These are phyloP conservation scores for Spondyliosoma cantharus DNA, from an alignment of 2,797 vertebrate genomes.

Conservation along the genomic window DNA sequence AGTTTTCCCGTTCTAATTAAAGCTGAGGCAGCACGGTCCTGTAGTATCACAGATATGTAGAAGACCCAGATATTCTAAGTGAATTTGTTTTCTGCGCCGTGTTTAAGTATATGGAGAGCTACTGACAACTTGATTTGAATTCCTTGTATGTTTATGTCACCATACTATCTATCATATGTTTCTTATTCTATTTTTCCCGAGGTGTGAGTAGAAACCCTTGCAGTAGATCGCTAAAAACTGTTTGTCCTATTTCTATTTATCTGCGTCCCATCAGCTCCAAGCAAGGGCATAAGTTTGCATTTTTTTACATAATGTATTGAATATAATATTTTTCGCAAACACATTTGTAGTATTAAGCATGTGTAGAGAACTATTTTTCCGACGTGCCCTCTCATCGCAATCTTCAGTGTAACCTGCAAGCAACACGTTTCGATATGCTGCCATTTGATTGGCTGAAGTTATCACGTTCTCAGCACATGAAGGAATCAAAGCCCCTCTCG, in stretches of 20 bases:
- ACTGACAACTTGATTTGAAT: slow-evolving; percentile 3
- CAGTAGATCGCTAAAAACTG: background rate
- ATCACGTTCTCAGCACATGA: too few species aligned
- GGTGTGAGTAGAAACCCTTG: background rate
- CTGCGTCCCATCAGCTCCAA: background rate
- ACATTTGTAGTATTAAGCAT: too few species aligned
- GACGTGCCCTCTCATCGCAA: too few species aligned
- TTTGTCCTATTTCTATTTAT: background rate
- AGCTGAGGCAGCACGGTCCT: background rate
- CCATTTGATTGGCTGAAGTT: too few species aligned
- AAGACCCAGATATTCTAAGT: background rate
- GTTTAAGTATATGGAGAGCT: background rate
- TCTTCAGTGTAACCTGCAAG: too few species aligned
- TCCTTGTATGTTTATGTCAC: background rate
- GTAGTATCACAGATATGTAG: slow-evolving; percentile 3
- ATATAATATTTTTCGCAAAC: too few species aligned
- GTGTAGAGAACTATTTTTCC: too few species aligned
- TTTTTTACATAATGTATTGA: too few species aligned
- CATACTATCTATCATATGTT: background rate
- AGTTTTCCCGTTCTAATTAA: background rate
- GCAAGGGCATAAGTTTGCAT: too few species aligned
- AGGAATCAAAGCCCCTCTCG: too few species aligned
- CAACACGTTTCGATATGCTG: too few species aligned
- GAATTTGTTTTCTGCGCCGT: background rate
- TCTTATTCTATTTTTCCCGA: background rate